Base-by-base conservation (phyloP, 2,797 vertebrate species). In the Galaxias olidus region DNA sequence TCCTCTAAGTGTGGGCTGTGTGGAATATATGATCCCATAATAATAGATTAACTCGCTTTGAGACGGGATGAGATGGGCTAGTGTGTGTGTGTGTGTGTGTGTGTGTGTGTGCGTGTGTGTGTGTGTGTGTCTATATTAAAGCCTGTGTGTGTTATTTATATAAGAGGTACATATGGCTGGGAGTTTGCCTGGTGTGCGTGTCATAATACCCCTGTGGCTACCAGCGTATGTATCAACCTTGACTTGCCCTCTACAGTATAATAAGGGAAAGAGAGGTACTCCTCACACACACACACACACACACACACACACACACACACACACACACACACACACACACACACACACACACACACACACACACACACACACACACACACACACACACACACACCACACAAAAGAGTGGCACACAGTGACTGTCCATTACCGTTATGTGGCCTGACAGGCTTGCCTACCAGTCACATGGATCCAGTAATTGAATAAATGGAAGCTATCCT, bases 21-120 rank as follows among this genome's bases (percentile, higher is more conserved):
- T 59, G 69, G 84, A 75, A 88, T 78, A 70, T 67, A 79, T 59
- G 71, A 71, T 72, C 43, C 56, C 41, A 11, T 77, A 80, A 77
- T 78, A 70, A 78, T 67, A 79, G 68, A 75, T 78, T 42, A 61
- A 69, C 15, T 52, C 50, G 19, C 45, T 50, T 46, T 42, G 9
- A 57, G 65, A 52, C 62, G 58, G 61, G 59, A 55, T 44, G 19
- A 47, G 63, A 68, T 58, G 57, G 30, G 43, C 59, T 10, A 20
- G 60, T 62, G 68, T 62, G 18, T 53, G 19, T 59, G 62, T 20
- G 5, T 11, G 73, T 47, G 64, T 47, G 42, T 50, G 9, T 69
- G 57, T 64, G 42, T 48, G 30, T 51, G 48, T 48, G 53, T 72
- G n/a, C 52, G 49, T 59, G 42, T 52, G 55, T 54, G 65, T 43